These are phyloP conservation scores for Drosophila grimshawi DNA, from an alignment of 1,140 invertebrate genomes.

Conservation along the genomic window DNA sequence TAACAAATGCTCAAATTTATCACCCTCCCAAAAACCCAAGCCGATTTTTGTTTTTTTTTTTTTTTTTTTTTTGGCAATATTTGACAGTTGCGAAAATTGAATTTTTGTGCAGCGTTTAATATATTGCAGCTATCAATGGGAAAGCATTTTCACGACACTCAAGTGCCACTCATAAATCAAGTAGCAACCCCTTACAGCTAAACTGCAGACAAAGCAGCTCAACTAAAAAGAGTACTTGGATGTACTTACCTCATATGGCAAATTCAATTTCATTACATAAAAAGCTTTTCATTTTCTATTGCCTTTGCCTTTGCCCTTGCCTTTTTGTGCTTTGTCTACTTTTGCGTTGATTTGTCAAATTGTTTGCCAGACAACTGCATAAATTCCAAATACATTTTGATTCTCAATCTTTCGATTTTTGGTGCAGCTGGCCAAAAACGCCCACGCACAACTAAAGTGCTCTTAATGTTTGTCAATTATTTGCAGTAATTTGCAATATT, in stretches of 20 bases:
- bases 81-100: slow-evolving; percentile 79
- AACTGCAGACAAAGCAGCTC: slow-evolving; percentile 20
- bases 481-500: slow-evolving; percentile 83
- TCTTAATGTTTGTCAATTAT: slow-evolving; percentile 81
- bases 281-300: slow-evolving; percentile 62
- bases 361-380: slow-evolving; percentile 45
- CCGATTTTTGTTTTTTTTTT: slow-evolving; percentile 10
- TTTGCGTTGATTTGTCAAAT: slow-evolving; percentile 45
- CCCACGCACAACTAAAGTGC: slow-evolving; percentile 25
- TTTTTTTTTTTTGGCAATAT: slow-evolving; percentile 32
- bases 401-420: slow-evolving; percentile 20
- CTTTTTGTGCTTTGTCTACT: slow-evolving; percentile 41
- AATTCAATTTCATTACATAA: slow-evolving; percentile 72
- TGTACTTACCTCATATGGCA: slow-evolving; percentile 33
- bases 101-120: slow-evolving; percentile 66
- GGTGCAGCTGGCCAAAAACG: slow-evolving; percentile 40
- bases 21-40: not conserved
- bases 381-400: slow-evolving; percentile 47
- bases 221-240: slow-evolving; percentile 9
- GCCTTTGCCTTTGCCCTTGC: slow-evolving; percentile 47
- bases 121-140: slow-evolving; percentile 64
- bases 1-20: slow-evolving; percentile 77
- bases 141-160: slow-evolving; percentile 62
- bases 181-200: slow-evolving; percentile 50
- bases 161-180: slow-evolving; percentile 69